Evolutionary conservation across 53 echinoderm and acorn worm genomes (phyloP).

Genomic region (Paelopatides confundens): DNA sequence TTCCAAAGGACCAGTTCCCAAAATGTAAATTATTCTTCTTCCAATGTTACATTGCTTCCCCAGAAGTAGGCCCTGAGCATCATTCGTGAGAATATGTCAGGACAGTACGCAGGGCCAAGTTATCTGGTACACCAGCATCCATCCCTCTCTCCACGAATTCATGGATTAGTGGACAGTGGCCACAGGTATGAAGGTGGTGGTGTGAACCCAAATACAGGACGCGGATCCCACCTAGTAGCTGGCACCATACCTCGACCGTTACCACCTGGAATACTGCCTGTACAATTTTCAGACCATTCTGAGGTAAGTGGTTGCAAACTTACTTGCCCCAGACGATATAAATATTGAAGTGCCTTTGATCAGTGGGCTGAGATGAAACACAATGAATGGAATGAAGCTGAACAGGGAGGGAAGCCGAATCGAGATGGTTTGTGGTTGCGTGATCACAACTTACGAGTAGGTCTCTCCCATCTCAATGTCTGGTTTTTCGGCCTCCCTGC

Average conservation of each 20-base stretch:
- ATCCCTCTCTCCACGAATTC: background rate
- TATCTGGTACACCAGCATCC: background rate
- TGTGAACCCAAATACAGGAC: background rate
- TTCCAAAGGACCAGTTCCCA: no score
- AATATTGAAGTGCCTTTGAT: no score
- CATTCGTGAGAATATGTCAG: background rate
- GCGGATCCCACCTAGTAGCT: background rate
- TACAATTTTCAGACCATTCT: background rate
- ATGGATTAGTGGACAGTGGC: background rate
- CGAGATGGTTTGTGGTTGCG: constrained; percentile 1
- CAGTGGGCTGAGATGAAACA: no score
- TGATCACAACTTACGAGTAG: constrained; percentile 25
- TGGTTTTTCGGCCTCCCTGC: constrained; percentile 51
- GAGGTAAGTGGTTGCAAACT: background rate
- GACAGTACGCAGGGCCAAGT: background rate
- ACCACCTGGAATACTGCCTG: background rate
- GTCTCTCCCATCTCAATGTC: background rate
- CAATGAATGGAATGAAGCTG: background rate
- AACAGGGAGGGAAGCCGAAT: background rate
- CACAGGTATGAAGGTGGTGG: background rate
- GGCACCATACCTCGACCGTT: background rate
- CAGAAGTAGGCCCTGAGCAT: no score
- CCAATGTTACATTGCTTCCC: no score
- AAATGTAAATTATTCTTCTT: no score
- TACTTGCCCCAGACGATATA: no score